Evolutionary conservation across 2,888 invertebrate species (phyloP), one percentile per base, ranked within the genome.

Genomic region (Elysia crispata): DNA sequence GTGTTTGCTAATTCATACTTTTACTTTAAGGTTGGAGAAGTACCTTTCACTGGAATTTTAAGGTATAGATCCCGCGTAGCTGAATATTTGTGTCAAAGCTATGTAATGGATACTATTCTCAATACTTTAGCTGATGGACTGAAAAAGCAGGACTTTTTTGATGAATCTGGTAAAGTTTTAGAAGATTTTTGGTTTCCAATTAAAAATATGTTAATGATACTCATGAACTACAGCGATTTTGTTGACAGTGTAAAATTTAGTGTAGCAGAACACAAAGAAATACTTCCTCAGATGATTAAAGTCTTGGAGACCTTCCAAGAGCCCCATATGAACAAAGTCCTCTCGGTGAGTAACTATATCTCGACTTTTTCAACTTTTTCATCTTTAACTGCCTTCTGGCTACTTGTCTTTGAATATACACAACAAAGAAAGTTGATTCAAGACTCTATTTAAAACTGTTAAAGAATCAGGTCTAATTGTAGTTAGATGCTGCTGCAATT

Each of bases 201-300:
- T 11, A 67, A 69, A 50, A 80, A 69, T 6, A 50, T 66, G 1
- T 1, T 82, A 13, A 8, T 70, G 3, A 66, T 72, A 13, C 57
- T 82, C 20, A 23, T 80, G 30, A 82, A 82, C 76, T 80, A 73
- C 78, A 75, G 57, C 1, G 82, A 82, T 41, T 54, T n/a, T 6
- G 33, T 33, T 57, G 72, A 76, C 6, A 33, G 64, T 15, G 67
- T 82, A 20, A 67, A 67, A 30, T 13, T 41, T 0, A 49, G 25
- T 20, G 50, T 80, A 18, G 66, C 67, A 60, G 28, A 31, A 30
- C 80, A 80, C 30, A 33, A 33, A n/a, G 28, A 67, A n/a, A 31
- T 70, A 41, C 25, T 80, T n/a, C 5, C 25, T 18, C 20, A 33
- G 18, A 18, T 80, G 33, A 49, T 76, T 30, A 23, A 69, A 31